Base-by-base conservation (phyloP, 2,113 vertebrate species). In the Tretioscincus oriximinensis region DNA sequence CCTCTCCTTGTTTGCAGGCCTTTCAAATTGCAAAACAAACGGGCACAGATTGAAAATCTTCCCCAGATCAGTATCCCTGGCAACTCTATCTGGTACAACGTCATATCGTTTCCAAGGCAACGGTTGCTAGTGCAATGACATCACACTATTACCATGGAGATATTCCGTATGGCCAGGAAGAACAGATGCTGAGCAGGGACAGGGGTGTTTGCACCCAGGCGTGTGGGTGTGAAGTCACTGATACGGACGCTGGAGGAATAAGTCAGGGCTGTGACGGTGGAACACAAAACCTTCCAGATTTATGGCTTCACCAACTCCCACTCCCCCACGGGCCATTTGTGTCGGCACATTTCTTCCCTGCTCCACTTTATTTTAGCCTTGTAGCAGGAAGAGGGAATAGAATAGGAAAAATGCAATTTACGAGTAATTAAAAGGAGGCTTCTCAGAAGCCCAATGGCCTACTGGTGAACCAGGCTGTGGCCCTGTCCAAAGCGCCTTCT, bases 31-130 rank as follows among this genome's bases (percentile, higher is more conserved):
- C 80, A 91, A 84, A 60, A 58, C 79, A 89, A 91, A 85, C 82
- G 83, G 88, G 75, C 73, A 76, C 75, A 12, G 7, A 1, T 79
- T 76, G 80, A 72, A 84, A 73, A 86, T 85, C 22, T 76, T 82
- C 85, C 78, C 85, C 77, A 85, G 66, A 64, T 88, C 80, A 71
- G 85, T 85, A 89, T 85, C 91, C 85, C 72, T 65, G 61, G 86
- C 80, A 90, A 93, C 87, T 58, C 78, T 82, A 83, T 87, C 83
- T 81, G 65, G 87, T 86, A 83, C 77, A 90, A 95, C 90, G 90
- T 95, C 92, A 94, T 7, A n/a, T 0, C 0, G 84, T 94, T 81
- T 86, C 93, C 92, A 47, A 63, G 89, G 89, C 77, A 87, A 93
- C 92, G 2, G 5, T 10, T 92, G 82, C 84, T 77, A 78, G 58